Conservation (phyloP, 2,113 vertebrate species). For the Lasiurus borealis region DNA sequence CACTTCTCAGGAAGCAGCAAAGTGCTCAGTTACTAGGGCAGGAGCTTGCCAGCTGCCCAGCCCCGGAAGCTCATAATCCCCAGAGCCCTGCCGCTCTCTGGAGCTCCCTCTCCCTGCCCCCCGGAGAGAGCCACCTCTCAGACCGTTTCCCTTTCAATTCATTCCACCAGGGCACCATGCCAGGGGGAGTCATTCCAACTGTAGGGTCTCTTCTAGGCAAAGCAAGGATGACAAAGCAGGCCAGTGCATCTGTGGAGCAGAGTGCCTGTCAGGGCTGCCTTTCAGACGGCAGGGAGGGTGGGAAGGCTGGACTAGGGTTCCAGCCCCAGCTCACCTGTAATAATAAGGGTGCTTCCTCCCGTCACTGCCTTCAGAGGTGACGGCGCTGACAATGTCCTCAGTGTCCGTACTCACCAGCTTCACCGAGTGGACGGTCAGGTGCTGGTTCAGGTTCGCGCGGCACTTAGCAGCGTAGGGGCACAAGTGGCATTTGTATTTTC, state of each 20-base stretch:
- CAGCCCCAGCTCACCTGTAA: slow-evolving; percentile 92
- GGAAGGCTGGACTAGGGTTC: not conserved
- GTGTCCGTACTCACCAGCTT: slow-evolving; percentile 98
- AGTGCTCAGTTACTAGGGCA: not conserved
- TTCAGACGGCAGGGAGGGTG: not conserved
- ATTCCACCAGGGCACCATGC: not conserved
- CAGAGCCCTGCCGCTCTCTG: not conserved
- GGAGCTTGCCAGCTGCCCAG: not conserved
- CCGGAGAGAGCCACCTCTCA: not conserved
- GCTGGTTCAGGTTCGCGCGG: slow-evolving; percentile 99
- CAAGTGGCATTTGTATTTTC: slow-evolving; percentile 99
- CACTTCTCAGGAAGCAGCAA: not conserved
- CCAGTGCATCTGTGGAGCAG: fast-evolving
- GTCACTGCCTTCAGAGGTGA: slow-evolving; percentile 92
- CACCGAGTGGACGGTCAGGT: slow-evolving; percentile 98
- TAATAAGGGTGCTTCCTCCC: slow-evolving; percentile 97
- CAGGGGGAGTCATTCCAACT: not conserved
- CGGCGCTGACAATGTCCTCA: slow-evolving; percentile 96
- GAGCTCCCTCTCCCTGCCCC: too few species aligned
- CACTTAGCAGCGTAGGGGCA: slow-evolving; percentile 99
- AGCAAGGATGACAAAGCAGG: not conserved
- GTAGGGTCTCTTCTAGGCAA: not conserved
- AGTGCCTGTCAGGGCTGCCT: fast-evolving
- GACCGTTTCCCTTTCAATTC: not conserved
- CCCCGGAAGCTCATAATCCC: not conserved